A percentile compares a stretch with the other conserved stretches of the same genome.
Conservation (phyloP, 1,140 invertebrate genomes). For the Drosophila neocordata region DNA sequence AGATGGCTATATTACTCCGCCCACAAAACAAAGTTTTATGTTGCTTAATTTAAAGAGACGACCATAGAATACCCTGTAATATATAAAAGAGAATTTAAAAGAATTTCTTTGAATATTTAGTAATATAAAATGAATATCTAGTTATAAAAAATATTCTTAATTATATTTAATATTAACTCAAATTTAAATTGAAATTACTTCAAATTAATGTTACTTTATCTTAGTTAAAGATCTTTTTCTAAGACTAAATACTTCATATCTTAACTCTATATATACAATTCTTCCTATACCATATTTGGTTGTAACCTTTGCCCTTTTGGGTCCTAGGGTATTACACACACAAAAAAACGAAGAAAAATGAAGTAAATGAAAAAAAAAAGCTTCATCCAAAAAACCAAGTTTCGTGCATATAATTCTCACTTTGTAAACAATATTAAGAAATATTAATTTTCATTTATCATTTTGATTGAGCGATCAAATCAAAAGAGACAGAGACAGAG, state of each 20-base stretch:
- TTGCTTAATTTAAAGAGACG: not conserved
- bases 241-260: not conserved
- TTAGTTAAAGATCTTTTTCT: too few relatives aligned
- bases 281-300: not conserved
- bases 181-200: too few relatives aligned
- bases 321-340: not conserved
- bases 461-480: slow-evolving; percentile 83
- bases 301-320: not conserved
- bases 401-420: slow-evolving; percentile 79
- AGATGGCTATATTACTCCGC: slow-evolving; percentile 38
- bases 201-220: too few relatives aligned
- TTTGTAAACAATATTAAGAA: slow-evolving; percentile 83
- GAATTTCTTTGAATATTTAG: too few relatives aligned
- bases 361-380: slow-evolving; percentile 24
- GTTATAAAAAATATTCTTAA: too few relatives aligned
- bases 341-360: not conserved
- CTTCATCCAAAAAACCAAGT: slow-evolving; percentile 31
- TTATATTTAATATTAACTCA: too few relatives aligned
- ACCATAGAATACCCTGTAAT: not conserved
- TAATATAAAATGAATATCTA: too few relatives aligned
- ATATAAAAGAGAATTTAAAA: too few relatives aligned
- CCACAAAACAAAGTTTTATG: not conserved
- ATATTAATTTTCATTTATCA: slow-evolving; percentile 83
- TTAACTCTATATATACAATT: not conserved
- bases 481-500: slow-evolving; percentile 43